Evolutionary conservation across 2,888 invertebrate genomes (phyloP), one percentile per base, ranked within the genome.

Genomic region (Gnatocerus cornutus): DNA sequence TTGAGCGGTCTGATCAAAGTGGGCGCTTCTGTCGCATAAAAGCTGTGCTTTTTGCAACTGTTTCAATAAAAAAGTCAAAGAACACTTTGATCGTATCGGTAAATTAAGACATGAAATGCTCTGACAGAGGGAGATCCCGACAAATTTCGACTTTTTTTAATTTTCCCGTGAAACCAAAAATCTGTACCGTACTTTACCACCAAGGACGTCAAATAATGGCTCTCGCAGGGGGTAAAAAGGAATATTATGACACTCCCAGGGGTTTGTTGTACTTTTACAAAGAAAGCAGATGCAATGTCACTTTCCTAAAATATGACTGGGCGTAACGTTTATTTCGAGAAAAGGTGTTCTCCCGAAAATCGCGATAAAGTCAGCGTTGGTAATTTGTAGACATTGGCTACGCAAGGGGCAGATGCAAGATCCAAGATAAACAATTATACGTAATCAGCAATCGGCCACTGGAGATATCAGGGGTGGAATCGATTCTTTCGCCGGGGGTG

Each of bases 191-290:
- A 79, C 80, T 81, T 75, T 80, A 81, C 81, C 79, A 79, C 81
- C 79, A 76, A 76, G 74, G 79, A 76, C 72, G 78, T 50, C 71
- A 69, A 77, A 82, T 81, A 81, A 80, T 80, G 78, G 66, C 65
- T 79, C 50, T 77, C 75, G 71, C 73, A 78, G 82, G 82, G 81
- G 81, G 81, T 77, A 78, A 75, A 81, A 81, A 80, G 81, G 81
- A 80, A 83, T 83, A 82, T 83, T 83, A 81, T 83, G 82, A 83
- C 83, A 79, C 76, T 80, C 82, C 80, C 75, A 73, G 77, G 82
- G 82, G 81, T 79, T 79, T 74, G 72, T 74, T 76, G 73, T 76
- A 70, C 59, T 66, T 59, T 63, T 73, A 67, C 63, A 68, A 69
- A 72, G 72, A 76, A 74, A 75, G 78, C 80, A 80, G 79, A 79